A percentile compares a stretch with the other conserved stretches of the same genome.
phyloP scores from a whole-genome alignment of 2,797 vertebrate species.

The Peromyscus melanophrys region DNA sequence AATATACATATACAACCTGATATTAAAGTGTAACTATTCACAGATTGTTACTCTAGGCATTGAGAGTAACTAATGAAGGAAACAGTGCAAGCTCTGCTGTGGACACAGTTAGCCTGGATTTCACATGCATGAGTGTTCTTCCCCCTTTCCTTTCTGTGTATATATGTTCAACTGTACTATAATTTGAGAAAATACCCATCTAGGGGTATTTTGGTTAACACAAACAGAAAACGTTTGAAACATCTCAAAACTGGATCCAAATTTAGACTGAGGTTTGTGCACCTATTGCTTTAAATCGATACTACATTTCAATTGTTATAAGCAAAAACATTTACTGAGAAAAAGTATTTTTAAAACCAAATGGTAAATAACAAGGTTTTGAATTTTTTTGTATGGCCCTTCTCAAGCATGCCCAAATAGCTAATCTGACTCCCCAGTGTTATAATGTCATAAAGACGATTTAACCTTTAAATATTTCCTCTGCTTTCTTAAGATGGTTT shows the following conservation, averaged over 20 bases:
- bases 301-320: not conserved
- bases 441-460: conserved; percentile 7
- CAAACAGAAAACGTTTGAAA: not conserved
- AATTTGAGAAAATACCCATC: conserved; percentile 13
- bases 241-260: not conserved
- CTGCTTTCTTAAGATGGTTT: conserved; percentile 65
- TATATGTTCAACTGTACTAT: not conserved
- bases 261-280: not conserved
- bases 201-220: not conserved
- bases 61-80: not conserved
- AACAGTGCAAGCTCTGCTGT: not conserved
- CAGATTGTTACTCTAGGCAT: not conserved
- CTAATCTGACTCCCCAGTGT: not conserved
- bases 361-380: not conserved
- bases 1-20: too few species aligned
- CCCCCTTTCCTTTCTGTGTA: not conserved
- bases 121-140: not conserved
- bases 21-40: not conserved
- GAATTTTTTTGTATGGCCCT: not conserved
- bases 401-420: not conserved
- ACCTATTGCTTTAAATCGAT: not conserved
- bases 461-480: conserved; percentile 41
- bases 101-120: not conserved
- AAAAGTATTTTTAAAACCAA: not conserved
- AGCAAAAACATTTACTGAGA: not conserved